A percentile compares a stretch with the other conserved stretches of the same genome.
These are phyloP conservation scores for Apamea crenata DNA, from an alignment of 2,888 invertebrate genomes.

Conservation along the genomic window DNA sequence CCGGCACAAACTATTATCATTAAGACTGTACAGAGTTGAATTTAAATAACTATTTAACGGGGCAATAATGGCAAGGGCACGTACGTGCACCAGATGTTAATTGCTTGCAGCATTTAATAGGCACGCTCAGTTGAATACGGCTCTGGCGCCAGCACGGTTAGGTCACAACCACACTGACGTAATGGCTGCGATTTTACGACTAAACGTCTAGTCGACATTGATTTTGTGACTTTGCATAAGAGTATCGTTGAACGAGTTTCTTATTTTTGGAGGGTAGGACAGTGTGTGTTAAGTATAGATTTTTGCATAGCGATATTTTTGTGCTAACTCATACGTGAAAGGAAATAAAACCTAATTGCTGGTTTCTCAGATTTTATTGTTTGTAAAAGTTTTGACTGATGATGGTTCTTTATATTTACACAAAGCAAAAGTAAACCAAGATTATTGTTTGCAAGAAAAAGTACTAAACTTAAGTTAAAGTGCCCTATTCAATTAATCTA, in stretches of 20 bases:
- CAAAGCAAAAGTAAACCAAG: constrained; percentile 1
- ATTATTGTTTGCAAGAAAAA: not conserved
- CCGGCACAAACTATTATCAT: constrained; percentile 69
- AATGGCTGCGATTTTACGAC: constrained; percentile 60
- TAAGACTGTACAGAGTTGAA: constrained; percentile 74
- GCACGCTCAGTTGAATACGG: constrained; percentile 67
- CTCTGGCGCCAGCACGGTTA: constrained; percentile 63
- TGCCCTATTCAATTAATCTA: not conserved
- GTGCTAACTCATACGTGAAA: not conserved
- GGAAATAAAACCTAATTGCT: not conserved
- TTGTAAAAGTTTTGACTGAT: not conserved
- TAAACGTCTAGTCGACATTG: constrained; percentile 54
- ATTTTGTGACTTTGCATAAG: constrained; percentile 57
- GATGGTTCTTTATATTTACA: not conserved
- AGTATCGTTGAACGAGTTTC: constrained; percentile 25
- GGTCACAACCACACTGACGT: constrained; percentile 63
- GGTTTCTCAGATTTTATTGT: not conserved
- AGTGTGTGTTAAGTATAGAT: not conserved
- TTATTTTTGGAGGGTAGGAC: constrained; percentile 5
- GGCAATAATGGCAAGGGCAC: constrained; percentile 75
- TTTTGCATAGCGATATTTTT: constrained; percentile 4
- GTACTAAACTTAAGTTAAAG: not conserved
- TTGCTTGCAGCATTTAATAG: constrained; percentile 84
- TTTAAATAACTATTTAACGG: constrained; percentile 86
- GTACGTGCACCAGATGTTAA: constrained; percentile 84